Base-by-base conservation (phyloP, 2,113 vertebrate species). In the Takifugu bimaculatus region DNA sequence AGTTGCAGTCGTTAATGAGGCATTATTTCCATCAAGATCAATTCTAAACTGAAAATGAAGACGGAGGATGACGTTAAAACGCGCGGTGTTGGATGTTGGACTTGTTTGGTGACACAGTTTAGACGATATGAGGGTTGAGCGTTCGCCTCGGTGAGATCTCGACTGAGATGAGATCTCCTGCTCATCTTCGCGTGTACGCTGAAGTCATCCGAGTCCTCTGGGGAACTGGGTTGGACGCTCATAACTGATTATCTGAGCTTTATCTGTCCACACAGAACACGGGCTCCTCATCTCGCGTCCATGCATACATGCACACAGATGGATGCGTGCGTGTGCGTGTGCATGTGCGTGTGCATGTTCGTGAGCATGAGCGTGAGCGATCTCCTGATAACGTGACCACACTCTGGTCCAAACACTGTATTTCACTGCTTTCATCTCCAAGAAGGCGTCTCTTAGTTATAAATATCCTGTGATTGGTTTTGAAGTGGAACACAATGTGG, bases 361-460 rank as follows among this genome's bases (percentile, higher is more conserved):
- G 32, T 35, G 32, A 6, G 32, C 9, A 5, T 35, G 32, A 35
- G 5, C 20, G 20, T 20, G 20, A 75, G 73, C 64, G 57, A 79
- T 75, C n/a, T 3, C 2, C 57, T 47, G 39, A 64, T 25, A 65
- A 49, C 26, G n/a, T 52, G 32, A 56, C 71, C 52, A 64, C 48
- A 20, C 47, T 26, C 48, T 51, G 54, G 10, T 35, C 52, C 20
- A 20, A 20, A 20, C 20, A 20, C 20, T 20, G 20, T 59, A 63
- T 65, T 71, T 70, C 51, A 60, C 43, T 25, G 25, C 28, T n/a
- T 1, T 58, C 43, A 58, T 44, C 39, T 54, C 45, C 20, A 13
- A 0, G 57, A 64, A 64, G 51, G 14, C 10, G 9, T 0, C 0
- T n/a, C 12, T 47, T 54, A 66, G 11, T 58, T n/a, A 50, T 65